Evolutionary conservation across 30 jellyfish, hydroid and myxozoan species (phyloP), one percentile per base, ranked within the genome.

Genomic region (Pseudorhiza aurosa): DNA sequence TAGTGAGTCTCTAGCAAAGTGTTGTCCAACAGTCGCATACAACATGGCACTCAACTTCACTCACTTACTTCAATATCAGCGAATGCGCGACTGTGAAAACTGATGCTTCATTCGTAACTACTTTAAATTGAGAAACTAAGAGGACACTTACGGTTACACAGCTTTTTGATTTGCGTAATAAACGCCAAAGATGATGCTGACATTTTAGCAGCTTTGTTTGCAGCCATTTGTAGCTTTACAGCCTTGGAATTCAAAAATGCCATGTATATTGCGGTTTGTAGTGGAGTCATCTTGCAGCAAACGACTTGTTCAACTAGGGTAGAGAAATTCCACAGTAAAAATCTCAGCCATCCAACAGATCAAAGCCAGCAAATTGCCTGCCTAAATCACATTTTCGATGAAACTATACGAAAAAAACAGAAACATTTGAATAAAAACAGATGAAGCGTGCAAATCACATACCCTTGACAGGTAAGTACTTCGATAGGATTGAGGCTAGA

Each of bases 251-350:
- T 85, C 58, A 90, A 57, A 57, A 83, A 89, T 50, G 87, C 79
- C 37, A 81, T 85, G 96, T 95, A 95, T 27, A 95, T 39, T 27
- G 72, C 88, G 25, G 53, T 75, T 50, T 95, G 99, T 21, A 89
- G 77, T 29, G 97, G 94, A 29, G 99, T 90, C 71, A 95, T 60
- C 62, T 75, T 80, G 90, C 97, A 88, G 81, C 97, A 85, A 39
- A 95, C 98, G 21, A 90, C 98, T 59, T 95, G 99, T 47, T 95
- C 99, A 39, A 82, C 99, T 95, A 82, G 27, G n/a, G n/a, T n/a
- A n/a, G n/a, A n/a, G n/a, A n/a, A n/a, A n/a, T n/a, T n/a, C n/a
- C n/a, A n/a, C n/a, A n/a, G n/a, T n/a, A n/a, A n/a, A n/a, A n/a
- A n/a, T n/a, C n/a, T n/a, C n/a, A n/a, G n/a, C n/a, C n/a, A n/a